Base-by-base conservation (phyloP, 2,113 vertebrate species). In the Nicator chloris region DNA sequence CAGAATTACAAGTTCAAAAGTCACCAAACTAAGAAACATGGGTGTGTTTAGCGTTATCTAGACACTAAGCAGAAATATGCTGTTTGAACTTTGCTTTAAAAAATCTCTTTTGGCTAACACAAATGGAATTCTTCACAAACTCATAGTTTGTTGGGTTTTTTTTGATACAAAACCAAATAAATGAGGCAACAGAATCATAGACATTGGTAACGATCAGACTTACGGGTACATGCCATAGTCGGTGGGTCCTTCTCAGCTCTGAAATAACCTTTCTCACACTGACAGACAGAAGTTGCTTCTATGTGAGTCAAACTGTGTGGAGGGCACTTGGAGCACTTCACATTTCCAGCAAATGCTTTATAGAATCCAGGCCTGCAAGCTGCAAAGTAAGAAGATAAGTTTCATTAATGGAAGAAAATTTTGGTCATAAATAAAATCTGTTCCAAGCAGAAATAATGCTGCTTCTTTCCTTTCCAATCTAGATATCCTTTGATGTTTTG, bases 161-260 rank as follows among this genome's bases (percentile, higher is more conserved):
- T 13, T 11, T 5, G 81, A 68, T 11, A n/a, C 4, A 35, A 70
- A 53, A 66, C 37, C 15, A 85, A 90, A 79, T 5, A 60, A 40
- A 65, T 3, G 13, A 80, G 51, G 33, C 22, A 85, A 23, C 31
- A 71, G 49, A 93, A 77, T 1, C 95, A 24, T 54, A 95, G 89
- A 45, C 45, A 56, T 12, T 26, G 78, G 11, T 73, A 80, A 53
- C 18, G 51, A 80, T 88, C 50, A 96, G 68, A 98, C 99, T 99
- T 98, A 99, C 99, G 98, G 95, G 99, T 99, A 95, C 99, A 99
- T 78, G 99, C 99, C 99, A 99, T 99, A 22, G 98, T 99, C 51
- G 99, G 98, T 40, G 99, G 99, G 92, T 99, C 99, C 96, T 99
- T 99, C 81, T 98, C 98, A 49, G 99, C 98, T 90, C 99, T 97